Percentiles rank a stretch among this genome's conserved stretches.
These are phyloP conservation scores for Trachelus iudaicus DNA, from an alignment of 2,888 invertebrate species.

Conservation along the genomic window DNA sequence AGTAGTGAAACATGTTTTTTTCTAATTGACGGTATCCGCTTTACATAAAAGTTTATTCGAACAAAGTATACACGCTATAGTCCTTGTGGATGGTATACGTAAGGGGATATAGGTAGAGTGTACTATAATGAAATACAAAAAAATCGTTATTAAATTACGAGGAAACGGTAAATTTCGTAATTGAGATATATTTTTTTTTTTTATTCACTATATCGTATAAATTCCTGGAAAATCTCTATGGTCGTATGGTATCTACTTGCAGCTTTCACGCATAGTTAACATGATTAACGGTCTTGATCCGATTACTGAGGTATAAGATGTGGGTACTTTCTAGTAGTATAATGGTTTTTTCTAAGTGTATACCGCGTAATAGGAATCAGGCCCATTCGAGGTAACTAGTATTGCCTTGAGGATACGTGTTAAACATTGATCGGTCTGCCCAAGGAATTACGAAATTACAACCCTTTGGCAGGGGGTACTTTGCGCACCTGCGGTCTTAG, in stretches of 20 bases:
- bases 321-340: neutral
- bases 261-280: neutral
- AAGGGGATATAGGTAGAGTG: neutral
- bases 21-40: neutral
- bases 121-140: neutral
- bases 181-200: neutral
- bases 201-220: neutral
- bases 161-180: neutral
- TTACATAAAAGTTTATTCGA: neutral
- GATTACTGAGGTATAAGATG: neutral
- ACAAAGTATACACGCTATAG: neutral
- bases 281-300: neutral
- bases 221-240: neutral
- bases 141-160: neutral
- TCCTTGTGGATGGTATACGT: neutral
- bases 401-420: neutral
- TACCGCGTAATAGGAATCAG: neutral
- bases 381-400: neutral
- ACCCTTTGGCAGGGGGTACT: neutral
- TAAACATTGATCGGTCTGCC: neutral
- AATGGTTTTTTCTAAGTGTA: neutral
- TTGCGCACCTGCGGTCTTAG: neutral
- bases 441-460: neutral
- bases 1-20: neutral
- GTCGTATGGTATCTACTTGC: neutral